These are phyloP conservation scores for Somateria mollissima DNA, from an alignment of 2,797 vertebrate genomes.

Conservation along the genomic window DNA sequence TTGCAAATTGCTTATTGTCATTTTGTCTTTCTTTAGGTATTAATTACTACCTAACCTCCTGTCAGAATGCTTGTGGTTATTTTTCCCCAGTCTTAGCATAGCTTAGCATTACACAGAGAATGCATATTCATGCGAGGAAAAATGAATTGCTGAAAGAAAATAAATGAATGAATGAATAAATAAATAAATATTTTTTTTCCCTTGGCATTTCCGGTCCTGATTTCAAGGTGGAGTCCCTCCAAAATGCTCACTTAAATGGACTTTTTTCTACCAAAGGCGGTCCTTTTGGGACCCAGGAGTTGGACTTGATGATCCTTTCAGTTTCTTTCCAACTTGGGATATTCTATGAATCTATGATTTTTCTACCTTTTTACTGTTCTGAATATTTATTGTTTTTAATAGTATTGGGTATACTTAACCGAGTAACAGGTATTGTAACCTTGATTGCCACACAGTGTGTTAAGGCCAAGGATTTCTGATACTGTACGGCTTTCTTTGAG, in stretches of 20 bases:
- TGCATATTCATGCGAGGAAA: fast-evolving
- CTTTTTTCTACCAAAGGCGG: neutral
- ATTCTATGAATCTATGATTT: neutral
- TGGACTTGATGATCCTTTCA: too few species aligned
- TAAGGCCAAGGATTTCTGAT: neutral
- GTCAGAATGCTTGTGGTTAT: neutral
- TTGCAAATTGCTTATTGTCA: neutral
- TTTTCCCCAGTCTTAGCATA: neutral
- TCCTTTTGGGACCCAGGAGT: too few species aligned
- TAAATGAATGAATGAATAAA: neutral
- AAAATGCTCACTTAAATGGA: fast-evolving
- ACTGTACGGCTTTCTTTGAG: neutral
- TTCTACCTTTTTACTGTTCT: neutral
- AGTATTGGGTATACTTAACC: fast-evolving
- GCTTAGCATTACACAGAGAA: neutral
- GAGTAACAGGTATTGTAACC: fast-evolving
- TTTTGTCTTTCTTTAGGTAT: neutral
- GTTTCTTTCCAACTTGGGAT: too few species aligned
- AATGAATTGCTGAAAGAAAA: neutral
- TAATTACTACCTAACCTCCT: neutral
- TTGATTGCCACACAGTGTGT: too few species aligned
- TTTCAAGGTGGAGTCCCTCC: neutral
- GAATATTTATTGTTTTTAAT: too few species aligned
- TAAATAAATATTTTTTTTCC: neutral
- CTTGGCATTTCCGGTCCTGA: neutral